Evolutionary conservation across 1,140 invertebrate genomes (phyloP).

Genomic region (Latrodectus geometricus): DNA sequence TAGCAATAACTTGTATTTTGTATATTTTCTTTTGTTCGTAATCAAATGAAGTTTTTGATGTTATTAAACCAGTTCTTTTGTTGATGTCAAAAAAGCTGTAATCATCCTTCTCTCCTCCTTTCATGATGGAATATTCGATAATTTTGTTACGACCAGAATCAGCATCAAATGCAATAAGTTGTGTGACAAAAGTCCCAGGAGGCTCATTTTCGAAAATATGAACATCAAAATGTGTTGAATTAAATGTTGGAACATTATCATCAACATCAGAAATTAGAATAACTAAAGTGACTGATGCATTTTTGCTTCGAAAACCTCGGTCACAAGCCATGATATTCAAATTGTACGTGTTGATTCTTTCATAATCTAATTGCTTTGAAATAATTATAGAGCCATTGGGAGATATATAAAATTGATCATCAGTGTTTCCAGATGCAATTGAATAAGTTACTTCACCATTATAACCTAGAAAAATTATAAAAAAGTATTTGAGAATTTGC

Average conservation of each 20-base stretch:
- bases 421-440: conserved; percentile 85
- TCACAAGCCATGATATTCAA: conserved; percentile 90
- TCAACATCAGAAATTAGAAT: conserved; percentile 91
- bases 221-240: conserved; percentile 81
- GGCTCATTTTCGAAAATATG: conserved; percentile 90
- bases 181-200: conserved; percentile 82
- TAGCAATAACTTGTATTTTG: conserved; percentile 83
- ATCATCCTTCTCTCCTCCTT: conserved; percentile 71
- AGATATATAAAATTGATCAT: conserved; percentile 82
- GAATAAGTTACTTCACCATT: conserved; percentile 89
- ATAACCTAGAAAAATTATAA: conserved; percentile 71
- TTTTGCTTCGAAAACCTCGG: conserved; percentile 78
- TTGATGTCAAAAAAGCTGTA: conserved; percentile 84
- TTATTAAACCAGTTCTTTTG: conserved; percentile 80
- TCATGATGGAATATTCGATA: conserved; percentile 86
- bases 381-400: conserved; percentile 84
- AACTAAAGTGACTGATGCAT: conserved; percentile 81
- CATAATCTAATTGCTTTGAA: conserved; percentile 85
- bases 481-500: neutral
- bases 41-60: conserved; percentile 83
- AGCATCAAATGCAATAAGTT: conserved; percentile 83
- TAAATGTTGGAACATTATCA: conserved; percentile 87
- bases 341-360: conserved; percentile 83
- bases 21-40: conserved; percentile 87
- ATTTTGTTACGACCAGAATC: conserved; percentile 89